Evolutionary conservation across 1,140 invertebrate genomes (phyloP).

Genomic region (Anastatus disparis): DNA sequence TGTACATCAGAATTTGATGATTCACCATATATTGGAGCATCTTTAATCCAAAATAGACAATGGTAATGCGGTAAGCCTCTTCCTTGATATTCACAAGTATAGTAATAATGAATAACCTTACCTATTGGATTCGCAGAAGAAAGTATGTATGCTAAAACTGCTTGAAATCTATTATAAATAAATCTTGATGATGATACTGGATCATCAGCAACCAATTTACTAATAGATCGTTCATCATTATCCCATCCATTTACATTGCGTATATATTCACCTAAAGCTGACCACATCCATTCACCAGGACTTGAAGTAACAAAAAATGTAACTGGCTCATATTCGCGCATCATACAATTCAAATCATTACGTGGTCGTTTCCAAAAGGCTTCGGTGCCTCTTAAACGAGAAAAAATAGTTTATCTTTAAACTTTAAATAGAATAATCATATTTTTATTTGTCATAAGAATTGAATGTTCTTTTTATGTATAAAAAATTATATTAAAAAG

Average conservation of each 20-base stretch:
- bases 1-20: conserved; percentile 46
- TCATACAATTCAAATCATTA: no score
- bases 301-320: conserved; percentile 61
- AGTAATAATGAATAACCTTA: conserved; percentile 49
- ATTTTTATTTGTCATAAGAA: no score
- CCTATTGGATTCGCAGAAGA: conserved; percentile 49
- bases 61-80: conserved; percentile 54
- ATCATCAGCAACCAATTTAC: conserved; percentile 47
- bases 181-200: conserved; percentile 51
- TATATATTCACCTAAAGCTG: conserved; percentile 53
- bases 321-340: conserved; percentile 53
- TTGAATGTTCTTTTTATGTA: no score
- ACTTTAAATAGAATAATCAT: no score
- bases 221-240: conserved; percentile 36
- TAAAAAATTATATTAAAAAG: no score
- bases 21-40: conserved; percentile 47
- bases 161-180: conserved; percentile 55
- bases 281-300: conserved; percentile 56
- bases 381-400: no score
- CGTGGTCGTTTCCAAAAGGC: no score
- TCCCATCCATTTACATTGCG: conserved; percentile 45
- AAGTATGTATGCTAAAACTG: conserved; percentile 54
- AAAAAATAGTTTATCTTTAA: no score
- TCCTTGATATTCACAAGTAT: conserved; percentile 50
- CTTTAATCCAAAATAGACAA: conserved; percentile 51